These are phyloP conservation scores for Parus major DNA, from an alignment of 2,113 vertebrate genomes.

Conservation along the genomic window DNA sequence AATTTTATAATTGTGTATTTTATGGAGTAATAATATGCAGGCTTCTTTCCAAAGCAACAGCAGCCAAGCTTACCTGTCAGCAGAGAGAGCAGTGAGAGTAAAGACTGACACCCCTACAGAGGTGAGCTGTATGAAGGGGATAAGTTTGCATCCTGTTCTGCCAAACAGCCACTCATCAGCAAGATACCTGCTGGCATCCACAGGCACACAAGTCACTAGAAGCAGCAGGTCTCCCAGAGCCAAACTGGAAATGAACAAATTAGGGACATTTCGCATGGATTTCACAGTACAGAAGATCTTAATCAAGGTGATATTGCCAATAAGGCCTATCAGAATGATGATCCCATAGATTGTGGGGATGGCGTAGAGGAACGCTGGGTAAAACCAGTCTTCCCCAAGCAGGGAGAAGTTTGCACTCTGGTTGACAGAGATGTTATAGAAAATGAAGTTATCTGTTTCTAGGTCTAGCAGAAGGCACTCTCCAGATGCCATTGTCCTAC, in stretches of 20 bases:
- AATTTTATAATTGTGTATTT: background rate
- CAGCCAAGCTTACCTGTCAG: conserved; percentile 87
- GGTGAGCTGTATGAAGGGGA: conserved; percentile 95
- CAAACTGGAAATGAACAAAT: conserved; percentile 94
- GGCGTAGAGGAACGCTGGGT: conserved; percentile 78
- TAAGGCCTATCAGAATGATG: conserved; percentile 87
- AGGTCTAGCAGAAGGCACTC: conserved; percentile 65
- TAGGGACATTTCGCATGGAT: conserved; percentile 89
- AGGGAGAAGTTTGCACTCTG: conserved; percentile 58
- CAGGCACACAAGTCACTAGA: conserved; percentile 93
- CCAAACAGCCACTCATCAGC: conserved; percentile 94
- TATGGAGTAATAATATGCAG: background rate
- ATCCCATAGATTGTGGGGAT: conserved; percentile 87
- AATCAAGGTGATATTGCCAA: conserved; percentile 94
- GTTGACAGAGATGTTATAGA: conserved; percentile 67
- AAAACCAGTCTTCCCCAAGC: conserved; percentile 70
- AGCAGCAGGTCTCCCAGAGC: conserved; percentile 93
- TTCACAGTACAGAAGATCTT: conserved; percentile 91
- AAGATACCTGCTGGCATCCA: conserved; percentile 94
- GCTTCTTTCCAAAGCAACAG: background rate
- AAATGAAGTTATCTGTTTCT: conserved; percentile 62
- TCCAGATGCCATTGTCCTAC: conserved; percentile 74
- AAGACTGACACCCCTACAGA: conserved; percentile 98
- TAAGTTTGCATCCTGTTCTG: conserved; percentile 92
- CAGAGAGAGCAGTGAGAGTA: conserved; percentile 93